Percentiles rank a stretch among this genome's conserved stretches.
phyloP scores from a whole-genome alignment of 1,140 invertebrate genomes.

The Solenopsis fugax region DNA sequence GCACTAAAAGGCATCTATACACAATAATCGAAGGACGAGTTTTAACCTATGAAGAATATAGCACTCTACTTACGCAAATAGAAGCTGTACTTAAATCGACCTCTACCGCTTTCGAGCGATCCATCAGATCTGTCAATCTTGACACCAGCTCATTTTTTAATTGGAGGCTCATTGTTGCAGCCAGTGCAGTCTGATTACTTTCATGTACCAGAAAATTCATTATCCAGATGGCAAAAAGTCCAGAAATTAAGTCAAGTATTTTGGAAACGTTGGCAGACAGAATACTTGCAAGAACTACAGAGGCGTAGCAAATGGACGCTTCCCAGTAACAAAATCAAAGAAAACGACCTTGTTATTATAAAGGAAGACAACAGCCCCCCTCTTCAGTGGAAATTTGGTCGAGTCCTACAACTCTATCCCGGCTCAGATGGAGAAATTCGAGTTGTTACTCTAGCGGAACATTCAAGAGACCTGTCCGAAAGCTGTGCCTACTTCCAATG shows the following conservation, averaged over 20 bases:
- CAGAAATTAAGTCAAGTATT: background rate
- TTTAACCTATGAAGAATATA: background rate
- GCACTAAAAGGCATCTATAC: slow-evolving; percentile 73
- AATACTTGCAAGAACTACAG: background rate
- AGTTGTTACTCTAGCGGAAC: no score
- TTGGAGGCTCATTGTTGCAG: background rate
- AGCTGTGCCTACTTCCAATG: no score
- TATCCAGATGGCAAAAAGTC: background rate
- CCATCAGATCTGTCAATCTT: background rate
- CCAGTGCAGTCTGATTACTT: background rate
- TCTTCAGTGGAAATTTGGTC: no score
- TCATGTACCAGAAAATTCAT: background rate
- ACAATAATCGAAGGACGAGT: background rate
- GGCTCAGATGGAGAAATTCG: no score
- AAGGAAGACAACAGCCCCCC: no score
- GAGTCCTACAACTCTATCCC: no score
- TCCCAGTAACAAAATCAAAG: no score
- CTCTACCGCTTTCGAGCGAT: background rate
- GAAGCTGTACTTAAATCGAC: background rate
- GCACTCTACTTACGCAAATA: background rate
- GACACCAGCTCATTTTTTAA: background rate
- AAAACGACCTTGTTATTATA: no score
- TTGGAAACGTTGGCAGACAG: background rate
- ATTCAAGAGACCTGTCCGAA: no score
- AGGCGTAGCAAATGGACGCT: background rate